Evolutionary conservation across 1,140 invertebrate species (phyloP).

Genomic region (Zophobas atratus): DNA sequence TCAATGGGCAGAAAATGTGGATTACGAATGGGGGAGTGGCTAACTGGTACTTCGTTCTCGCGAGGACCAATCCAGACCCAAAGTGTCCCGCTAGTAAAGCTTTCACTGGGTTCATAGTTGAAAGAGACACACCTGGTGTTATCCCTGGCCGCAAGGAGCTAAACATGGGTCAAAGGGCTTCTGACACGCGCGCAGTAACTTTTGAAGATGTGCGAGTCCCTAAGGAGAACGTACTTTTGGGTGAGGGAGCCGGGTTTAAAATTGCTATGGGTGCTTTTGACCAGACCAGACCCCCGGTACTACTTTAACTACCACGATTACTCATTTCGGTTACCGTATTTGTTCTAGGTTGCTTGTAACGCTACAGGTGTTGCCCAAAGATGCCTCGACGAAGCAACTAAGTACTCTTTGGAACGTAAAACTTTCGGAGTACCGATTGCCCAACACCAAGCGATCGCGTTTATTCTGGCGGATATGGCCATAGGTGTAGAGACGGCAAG

Average conservation of each 20-base stretch:
- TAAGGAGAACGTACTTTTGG: slow-evolving; percentile 91
- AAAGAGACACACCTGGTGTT: slow-evolving; percentile 88
- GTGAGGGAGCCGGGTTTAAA: slow-evolving; percentile 92
- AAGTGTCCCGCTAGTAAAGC: slow-evolving; percentile 86
- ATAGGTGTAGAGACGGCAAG: slow-evolving; percentile 90
- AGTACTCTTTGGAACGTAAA: slow-evolving; percentile 93
- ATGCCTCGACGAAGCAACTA: slow-evolving; percentile 91
- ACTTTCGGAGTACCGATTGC: slow-evolving; percentile 91
- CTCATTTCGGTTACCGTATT: background rate
- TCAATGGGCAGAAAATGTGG: slow-evolving; percentile 99
- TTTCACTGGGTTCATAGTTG: slow-evolving; percentile 97
- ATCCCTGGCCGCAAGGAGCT: slow-evolving; percentile 75
- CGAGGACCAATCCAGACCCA: slow-evolving; percentile 92
- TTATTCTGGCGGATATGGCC: slow-evolving; percentile 96
- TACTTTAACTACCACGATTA: too few relatives aligned
- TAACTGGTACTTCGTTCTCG: slow-evolving; percentile 97
- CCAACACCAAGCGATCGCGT: slow-evolving; percentile 89
- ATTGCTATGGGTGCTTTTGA: slow-evolving; percentile 97
- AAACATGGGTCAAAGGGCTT: slow-evolving; percentile 92
- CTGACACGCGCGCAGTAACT: slow-evolving; percentile 94
- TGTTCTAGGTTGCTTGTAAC: slow-evolving; percentile 81
- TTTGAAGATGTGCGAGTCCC: slow-evolving; percentile 97
- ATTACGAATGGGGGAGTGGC: slow-evolving; percentile 97
- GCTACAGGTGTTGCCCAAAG: slow-evolving; percentile 91
- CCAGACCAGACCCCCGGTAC: slow-evolving; percentile 84